Base-by-base conservation (phyloP, 2,113 vertebrate genomes). In the Tympanuchus pallidicinctus region DNA sequence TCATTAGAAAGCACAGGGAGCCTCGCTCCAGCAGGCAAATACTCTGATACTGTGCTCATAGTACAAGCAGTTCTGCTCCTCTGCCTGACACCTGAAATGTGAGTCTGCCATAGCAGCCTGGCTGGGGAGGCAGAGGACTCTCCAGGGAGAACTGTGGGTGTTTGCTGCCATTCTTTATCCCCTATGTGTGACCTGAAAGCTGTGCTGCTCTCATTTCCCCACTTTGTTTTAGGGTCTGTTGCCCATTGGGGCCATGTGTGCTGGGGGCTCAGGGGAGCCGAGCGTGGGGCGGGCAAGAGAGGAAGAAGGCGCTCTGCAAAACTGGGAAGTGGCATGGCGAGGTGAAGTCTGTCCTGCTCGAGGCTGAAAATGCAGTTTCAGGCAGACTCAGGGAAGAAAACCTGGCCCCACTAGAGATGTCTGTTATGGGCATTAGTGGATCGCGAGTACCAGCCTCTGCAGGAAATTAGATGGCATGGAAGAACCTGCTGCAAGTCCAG, bases 1-100 rank as follows among this genome's bases (percentile, higher is more conserved):
- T 96, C 86, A 93, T 94, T 92, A 88, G 76, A 93, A 94, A 95
- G 91, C 76, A 27, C 43, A 21, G 61, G 57, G 73, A 91, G 57
- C 76, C 82, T 88, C 64, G 11, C 88, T 88, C 24, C 60, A 76
- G 80, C 76, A 47, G 75, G 64, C 75, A 91, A 92, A 88, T 47
- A 20, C 11, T 85, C 47, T 12, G 67, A 43, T 10, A 63, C 43
- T 30, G 45, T 13, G 50, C 88, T 88, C 72, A 61, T 20, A 36
- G 75, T 66, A 20, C 7, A 40, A 56, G 6, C 52, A 30, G 4
- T 45, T 70, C 86, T 92, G 88, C 76, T 60, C 56, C 47, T 72
- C 81, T 34, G 1, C 30, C 87, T 63, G 73, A 78, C 67, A 81
- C 64, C 28, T 59, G 76, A 88, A 74, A 81, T 70, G 13, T 34